Base-by-base conservation (phyloP, 1,140 invertebrate genomes). In the Anoplolepis gracilipes region DNA sequence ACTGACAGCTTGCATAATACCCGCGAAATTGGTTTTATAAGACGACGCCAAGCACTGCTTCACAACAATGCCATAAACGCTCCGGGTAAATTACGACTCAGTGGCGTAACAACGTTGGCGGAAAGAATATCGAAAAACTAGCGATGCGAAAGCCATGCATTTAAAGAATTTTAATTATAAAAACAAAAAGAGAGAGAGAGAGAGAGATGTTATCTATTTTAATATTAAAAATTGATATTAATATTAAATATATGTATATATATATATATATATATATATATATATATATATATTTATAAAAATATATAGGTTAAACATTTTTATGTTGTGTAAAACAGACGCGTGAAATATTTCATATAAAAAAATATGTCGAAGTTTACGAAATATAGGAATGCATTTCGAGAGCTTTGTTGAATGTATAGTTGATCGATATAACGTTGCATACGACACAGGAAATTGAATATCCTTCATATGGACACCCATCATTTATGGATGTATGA, bases 11-110 rank as follows among this genome's bases (percentile, higher is more conserved):
- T 94, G 93, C 94, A 94, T 94, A 94, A 94, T 94, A 94, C 90
- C 93, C 94, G 94, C 93, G 93, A 94, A 94, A 94, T 94, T 94
- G 94, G 93, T 94, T 94, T 94, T 94, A 94, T 94, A 94, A 94
- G 93, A 93, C 92, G 93, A 93, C 91, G 93, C 91, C 91, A 92
- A 92, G 91, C 92, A 92, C 90, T 91, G 92, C 90, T 91, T 93
- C 92, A 93, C 93, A 93, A 94, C 93, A 94, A 93, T 94, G 93
- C 93, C 92, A 93, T 94, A 94, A 94, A 94, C 91, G 93, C 91
- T 92, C 86, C 88, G 90, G 88, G 90, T 94, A 93, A 94, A 94
- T 94, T 94, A 94, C 91, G 93, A 92, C 91, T 85, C 91, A 91
- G 87, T 90, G 90, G 90, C 92, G 92, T 92, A 93, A 93, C 85